These are phyloP conservation scores for Emydoidea blandingii DNA, from an alignment of 2,797 vertebrate species.

Conservation along the genomic window DNA sequence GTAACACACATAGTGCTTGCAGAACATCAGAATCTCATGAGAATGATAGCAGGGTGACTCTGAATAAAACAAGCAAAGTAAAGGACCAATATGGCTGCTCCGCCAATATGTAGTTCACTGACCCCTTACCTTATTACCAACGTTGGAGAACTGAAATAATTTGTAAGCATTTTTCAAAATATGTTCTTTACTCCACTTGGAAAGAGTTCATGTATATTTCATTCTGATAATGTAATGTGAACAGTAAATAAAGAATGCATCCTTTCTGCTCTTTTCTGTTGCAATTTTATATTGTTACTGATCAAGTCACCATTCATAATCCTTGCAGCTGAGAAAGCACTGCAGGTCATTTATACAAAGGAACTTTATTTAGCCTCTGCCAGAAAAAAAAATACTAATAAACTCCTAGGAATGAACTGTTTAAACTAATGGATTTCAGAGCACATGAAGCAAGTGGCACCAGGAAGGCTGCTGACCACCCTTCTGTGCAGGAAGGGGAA, in stretches of 20 bases:
- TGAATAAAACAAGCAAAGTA: not conserved
- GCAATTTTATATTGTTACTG: not conserved
- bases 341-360: not conserved
- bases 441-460: not conserved
- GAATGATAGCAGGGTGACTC: rapidly evolving
- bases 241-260: not conserved
- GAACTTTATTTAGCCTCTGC: not conserved
- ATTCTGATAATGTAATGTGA: not conserved
- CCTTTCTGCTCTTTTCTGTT: not conserved
- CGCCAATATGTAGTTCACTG: not conserved
- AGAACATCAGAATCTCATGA: not conserved
- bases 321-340: not conserved
- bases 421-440: not conserved
- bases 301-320: not conserved
- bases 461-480: not conserved
- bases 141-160: not conserved
- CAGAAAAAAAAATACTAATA: not conserved
- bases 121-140: not conserved
- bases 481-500: not conserved
- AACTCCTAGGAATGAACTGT: not conserved
- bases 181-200: not conserved
- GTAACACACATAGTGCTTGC: not conserved
- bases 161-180: not conserved
- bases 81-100: not conserved
- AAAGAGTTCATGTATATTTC: not conserved